Evolutionary conservation across 2,888 invertebrate species (phyloP), one percentile per base, ranked within the genome.

Genomic region (Athripsodes cinereus): DNA sequence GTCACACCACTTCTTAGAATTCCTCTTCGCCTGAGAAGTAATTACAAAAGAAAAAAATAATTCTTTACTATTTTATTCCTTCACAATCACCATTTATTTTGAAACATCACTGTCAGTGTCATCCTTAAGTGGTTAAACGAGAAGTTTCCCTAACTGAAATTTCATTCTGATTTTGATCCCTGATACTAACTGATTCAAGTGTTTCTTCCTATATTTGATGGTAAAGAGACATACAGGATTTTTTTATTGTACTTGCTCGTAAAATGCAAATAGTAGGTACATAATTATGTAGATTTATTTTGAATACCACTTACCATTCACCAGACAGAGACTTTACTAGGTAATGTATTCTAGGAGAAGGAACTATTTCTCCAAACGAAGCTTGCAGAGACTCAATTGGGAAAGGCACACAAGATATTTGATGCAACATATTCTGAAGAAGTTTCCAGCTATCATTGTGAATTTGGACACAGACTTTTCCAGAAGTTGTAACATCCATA

Each of bases 311-410:
- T 55, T 35, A 78, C 78, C 78, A 79, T 69, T 78, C 77, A n/a
- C 78, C 78, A 62, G 71, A 72, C 57, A 73, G 72, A 62, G 76
- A 76, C 68, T 77, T 77, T 69, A 76, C 78, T 68, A 78, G 75
- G 73, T 76, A 79, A 57, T 76, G 74, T 60, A 73, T 26, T 19
- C 55, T 59, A 19, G 60, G 61, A 22, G 55, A 75, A 67, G 66
- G 64, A 62, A 69, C 64, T 20, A 61, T 47, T 5, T 57, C 54
- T 3, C 57, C 59, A 22, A 48, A 54, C 5, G 61, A 57, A 1
- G 61, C 61, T 46, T 61, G 57, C 35, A 61, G 51, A 5, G 63
- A 52, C 40, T 61, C 61, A 22, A 59, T 57, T 3, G 59, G 61
- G 31, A 61, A 59, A 3, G 60, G 55, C 8, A 59, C 61, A 20